Conservation (phyloP, 1,140 invertebrate genomes). For the Meloidogyne floridensis region DNA sequence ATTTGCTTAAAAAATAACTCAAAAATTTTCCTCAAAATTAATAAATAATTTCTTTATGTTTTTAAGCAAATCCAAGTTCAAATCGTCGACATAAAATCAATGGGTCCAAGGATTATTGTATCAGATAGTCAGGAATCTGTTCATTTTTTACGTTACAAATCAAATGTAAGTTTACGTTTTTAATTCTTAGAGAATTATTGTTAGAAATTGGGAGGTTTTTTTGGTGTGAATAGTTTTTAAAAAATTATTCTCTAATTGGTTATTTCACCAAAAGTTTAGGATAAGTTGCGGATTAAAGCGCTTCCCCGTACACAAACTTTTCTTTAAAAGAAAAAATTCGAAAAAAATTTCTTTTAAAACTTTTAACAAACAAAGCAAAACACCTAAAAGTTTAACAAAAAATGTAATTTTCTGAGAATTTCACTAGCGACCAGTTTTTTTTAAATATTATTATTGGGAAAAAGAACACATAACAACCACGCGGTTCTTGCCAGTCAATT, state of each 20-base stretch:
- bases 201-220: neutral
- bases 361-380: no score
- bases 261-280: no score
- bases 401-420: neutral
- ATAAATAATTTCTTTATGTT: slow-evolving; percentile 19
- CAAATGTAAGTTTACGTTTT: slow-evolving; percentile 50
- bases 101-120: slow-evolving; percentile 89
- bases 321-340: no score
- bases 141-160: slow-evolving; percentile 87
- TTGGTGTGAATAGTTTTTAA: neutral
- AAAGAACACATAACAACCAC: neutral
- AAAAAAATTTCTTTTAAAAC: no score
- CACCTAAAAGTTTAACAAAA: neutral
- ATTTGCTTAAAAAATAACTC: neutral
- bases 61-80: slow-evolving; percentile 87
- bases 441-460: neutral
- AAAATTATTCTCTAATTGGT: neutral
- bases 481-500: neutral
- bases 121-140: slow-evolving; percentile 96
- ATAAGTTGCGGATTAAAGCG: no score
- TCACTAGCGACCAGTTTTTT: neutral
- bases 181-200: neutral
- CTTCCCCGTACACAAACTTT: no score
- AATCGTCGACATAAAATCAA: slow-evolving; percentile 87
- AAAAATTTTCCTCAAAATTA: neutral